Conservation (phyloP, 2,113 vertebrate species). For the Polypterus senegalus region DNA sequence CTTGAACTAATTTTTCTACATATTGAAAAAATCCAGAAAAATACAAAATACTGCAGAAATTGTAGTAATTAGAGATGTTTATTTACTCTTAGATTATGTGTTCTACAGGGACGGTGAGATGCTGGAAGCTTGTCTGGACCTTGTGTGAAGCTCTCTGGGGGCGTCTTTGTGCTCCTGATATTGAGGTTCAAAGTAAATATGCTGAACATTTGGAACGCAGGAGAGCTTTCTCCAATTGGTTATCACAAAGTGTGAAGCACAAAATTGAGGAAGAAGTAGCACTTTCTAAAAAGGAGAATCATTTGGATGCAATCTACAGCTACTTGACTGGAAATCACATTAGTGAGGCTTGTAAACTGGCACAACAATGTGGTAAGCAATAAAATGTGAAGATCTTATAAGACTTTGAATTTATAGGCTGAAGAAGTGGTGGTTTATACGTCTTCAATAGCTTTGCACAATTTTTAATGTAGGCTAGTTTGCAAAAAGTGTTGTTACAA, state of each 20-base stretch:
- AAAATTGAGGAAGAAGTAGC: slow-evolving; percentile 70
- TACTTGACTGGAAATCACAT: slow-evolving; percentile 77
- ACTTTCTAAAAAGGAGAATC: slow-evolving; percentile 31
- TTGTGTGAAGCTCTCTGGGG: slow-evolving; percentile 85
- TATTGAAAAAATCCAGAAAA: no score
- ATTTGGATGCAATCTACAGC: slow-evolving; percentile 75
- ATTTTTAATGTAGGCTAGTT: no score
- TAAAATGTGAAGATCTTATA: no score
- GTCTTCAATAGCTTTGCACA: no score
- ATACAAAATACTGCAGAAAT: no score
- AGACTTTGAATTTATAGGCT: no score
- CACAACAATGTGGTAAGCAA: slow-evolving; percentile 67
- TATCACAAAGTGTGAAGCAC: slow-evolving; percentile 48
- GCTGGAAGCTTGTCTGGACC: slow-evolving; percentile 79
- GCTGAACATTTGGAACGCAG: slow-evolving; percentile 64
- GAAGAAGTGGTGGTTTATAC: no score
- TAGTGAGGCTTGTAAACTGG: slow-evolving; percentile 75
- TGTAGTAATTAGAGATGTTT: neutral
- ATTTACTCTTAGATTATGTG: no score
- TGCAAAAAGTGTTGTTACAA: no score
- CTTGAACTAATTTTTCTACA: no score
- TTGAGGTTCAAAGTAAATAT: slow-evolving; percentile 48
- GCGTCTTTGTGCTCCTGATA: slow-evolving; percentile 43
- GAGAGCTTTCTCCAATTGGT: slow-evolving; percentile 72
- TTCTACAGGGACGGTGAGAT: slow-evolving; percentile 47